Evolutionary conservation across 2,113 vertebrate genomes (phyloP), one percentile per base, ranked within the genome.

Genomic region (Cyprinodon brontotheroides): DNA sequence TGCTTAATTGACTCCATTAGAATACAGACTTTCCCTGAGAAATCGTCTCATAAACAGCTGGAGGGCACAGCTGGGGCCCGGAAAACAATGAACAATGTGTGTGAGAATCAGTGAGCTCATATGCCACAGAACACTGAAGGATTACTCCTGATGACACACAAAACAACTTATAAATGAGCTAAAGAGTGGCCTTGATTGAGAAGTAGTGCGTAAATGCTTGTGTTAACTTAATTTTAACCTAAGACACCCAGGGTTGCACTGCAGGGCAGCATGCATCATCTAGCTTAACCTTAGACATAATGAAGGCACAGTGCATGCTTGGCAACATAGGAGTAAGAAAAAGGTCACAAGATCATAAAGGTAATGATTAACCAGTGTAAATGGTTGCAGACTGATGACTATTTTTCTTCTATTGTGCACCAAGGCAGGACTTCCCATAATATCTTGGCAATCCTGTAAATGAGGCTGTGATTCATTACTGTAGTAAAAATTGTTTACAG

Each of bases 1-100:
- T 43, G 67, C 74, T 89, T 86, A 50, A 48, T 76, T 85, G 84
- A 84, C 85, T 82, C 70, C 74, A 70, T 82, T 74, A 87, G 78
- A 45, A 64, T 87, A 78, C 80, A 57, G 64, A 47, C 81, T 88
- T 77, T 89, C 68, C 36, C 72, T 84, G 81, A 85, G 86, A 89
- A 89, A 85, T 61, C 4, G 41, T 67, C 86, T 89, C 77, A 68
- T 88, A 90, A 91, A 90, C 87, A 80, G 83, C 80, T 75, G 72
- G 83, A 73, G 69, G 74, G 38, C 86, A 20, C 79, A 90, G 77
- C 70, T 37, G 82, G 84, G 17, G 22, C 12, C 41, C 0, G 36
- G 41, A 37, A 68, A 39, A 87, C 78, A 72, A 39, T 69, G 71
- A 29, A 29, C 36, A 48, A 13, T n/a, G 68, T 71, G 75, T 63